These are phyloP conservation scores for Episyrphus balteatus DNA, from an alignment of 1,140 invertebrate species.

Conservation along the genomic window DNA sequence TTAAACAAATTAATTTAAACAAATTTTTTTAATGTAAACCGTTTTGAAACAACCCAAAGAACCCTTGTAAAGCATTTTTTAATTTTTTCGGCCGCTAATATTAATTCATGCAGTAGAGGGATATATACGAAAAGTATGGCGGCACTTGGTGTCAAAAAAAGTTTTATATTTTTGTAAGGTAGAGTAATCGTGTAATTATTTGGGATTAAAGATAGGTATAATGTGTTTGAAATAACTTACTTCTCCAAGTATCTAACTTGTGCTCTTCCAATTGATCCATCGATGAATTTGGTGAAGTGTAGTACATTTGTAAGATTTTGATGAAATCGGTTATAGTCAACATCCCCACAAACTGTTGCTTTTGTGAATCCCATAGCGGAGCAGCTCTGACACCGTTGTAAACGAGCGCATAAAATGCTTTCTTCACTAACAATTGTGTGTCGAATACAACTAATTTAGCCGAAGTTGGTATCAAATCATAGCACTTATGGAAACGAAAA, in stretches of 20 bases:
- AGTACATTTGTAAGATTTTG: constrained; percentile 96
- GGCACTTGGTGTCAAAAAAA: too few relatives aligned
- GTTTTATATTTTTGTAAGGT: too few relatives aligned
- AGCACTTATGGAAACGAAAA: constrained; percentile 98
- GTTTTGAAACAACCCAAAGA: too few relatives aligned
- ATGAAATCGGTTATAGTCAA: constrained; percentile 99
- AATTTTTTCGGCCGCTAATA: too few relatives aligned
- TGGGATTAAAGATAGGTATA: constrained; percentile 2
- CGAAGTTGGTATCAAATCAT: constrained; percentile 97
- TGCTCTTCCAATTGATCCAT: constrained; percentile 98
- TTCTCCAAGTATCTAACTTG: constrained; percentile 89
- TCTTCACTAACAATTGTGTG: constrained; percentile 96
- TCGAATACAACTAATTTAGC: constrained; percentile 99
- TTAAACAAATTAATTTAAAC: too few relatives aligned
- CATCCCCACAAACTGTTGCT: constrained; percentile 92
- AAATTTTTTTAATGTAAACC: too few relatives aligned
- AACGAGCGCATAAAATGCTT: constrained; percentile 96
- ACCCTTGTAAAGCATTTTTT: too few relatives aligned
- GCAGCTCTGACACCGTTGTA: constrained; percentile 98
- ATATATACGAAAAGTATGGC: too few relatives aligned
- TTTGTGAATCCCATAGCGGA: constrained; percentile 88
- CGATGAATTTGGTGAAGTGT: constrained; percentile 78
- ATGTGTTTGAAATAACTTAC: constrained; percentile 41
- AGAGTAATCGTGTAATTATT: too few relatives aligned
- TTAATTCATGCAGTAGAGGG: too few relatives aligned